Conservation (phyloP, 2,888 invertebrate species). For the Hemicrepidius hirtus region DNA sequence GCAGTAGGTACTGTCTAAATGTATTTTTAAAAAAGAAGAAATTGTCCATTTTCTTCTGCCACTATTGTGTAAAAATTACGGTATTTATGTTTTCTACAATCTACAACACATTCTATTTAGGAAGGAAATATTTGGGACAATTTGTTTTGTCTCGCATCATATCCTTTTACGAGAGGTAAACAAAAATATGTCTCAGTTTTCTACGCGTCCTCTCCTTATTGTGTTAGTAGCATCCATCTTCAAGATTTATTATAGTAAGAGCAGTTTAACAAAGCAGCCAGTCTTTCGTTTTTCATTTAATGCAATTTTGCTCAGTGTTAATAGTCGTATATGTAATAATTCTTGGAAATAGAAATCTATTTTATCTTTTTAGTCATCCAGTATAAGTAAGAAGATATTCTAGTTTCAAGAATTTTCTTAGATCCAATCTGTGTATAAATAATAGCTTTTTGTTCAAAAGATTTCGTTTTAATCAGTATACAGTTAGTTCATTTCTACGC, state of each 20-base stretch:
- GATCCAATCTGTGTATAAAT: too few species aligned
- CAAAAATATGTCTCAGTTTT: conserved; percentile 32
- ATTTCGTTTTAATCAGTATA: background rate
- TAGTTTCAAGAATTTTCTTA: too few species aligned
- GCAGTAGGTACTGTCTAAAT: too few species aligned
- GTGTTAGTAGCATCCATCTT: conserved; percentile 1
- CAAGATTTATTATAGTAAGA: conserved; percentile 28
- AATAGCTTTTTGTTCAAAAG: too few species aligned
- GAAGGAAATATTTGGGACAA: conserved; percentile 9
- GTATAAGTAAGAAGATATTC: too few species aligned
- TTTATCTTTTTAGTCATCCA: too few species aligned
- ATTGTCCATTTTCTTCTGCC: background rate
- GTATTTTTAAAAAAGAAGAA: background rate
- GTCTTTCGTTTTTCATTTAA: background rate
- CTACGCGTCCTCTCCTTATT: conserved; percentile 17
- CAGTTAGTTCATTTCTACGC: background rate
- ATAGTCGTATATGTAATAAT: too few species aligned
- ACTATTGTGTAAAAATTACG: background rate
- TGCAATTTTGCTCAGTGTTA: too few species aligned
- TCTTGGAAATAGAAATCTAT: too few species aligned
- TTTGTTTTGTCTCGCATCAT: conserved; percentile 33
- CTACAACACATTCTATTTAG: conserved; percentile 1
- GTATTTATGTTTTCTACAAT: background rate
- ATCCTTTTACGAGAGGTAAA: conserved; percentile 32
- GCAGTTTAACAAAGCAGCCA: background rate